Base-by-base conservation (phyloP, 1,140 invertebrate genomes). In the Oncopeltus fasciatus region DNA sequence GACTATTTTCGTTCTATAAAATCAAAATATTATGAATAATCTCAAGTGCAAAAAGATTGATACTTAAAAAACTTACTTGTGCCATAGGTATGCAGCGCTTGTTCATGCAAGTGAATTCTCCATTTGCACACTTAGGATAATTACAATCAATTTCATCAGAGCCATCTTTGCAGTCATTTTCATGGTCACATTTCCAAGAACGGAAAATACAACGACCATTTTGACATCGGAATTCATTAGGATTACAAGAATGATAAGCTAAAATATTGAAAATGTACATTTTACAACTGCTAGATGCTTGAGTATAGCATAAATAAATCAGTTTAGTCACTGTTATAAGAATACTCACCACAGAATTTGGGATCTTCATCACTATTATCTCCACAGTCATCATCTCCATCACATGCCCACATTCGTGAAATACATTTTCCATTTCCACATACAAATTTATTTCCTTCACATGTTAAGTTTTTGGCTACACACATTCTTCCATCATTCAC, bases 381-480 rank as follows among this genome's bases (percentile, higher is more conserved):
- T 0, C 90, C 89, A 70, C 95, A 97, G 69, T 97, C 91, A 67
- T 94, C 87, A 66, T 97, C 93, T 0, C 90, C 89, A 72, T 88
- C 85, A 73, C 95, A 99, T 2, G 92, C 88, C 90, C 94, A 98
- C 80, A 95, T 88, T 56, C 91, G 76, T 0, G 89, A 91, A 61
- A 98, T 95, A 70, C 95, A 99, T 68, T 93, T 88, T 8, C 92
- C 92, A 73, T 96, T 96, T 12, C 81, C 81, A 71, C 96, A 99
- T 65, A 90, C 87, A 74, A 97, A 98, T 72, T 96, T 95, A 66
- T 82, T 85, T 0, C 80, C 73, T 67, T 92, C 88, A 72, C 95
- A 98, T 0, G 87, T 92, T 2, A 88, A 80, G 68, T 94, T 95
- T 62, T 88, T 85, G 0, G 86, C 77, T 0, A 91, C 89, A 70